These are phyloP conservation scores for Nannoperca obscura DNA, from an alignment of 2,797 vertebrate genomes.

Conservation along the genomic window DNA sequence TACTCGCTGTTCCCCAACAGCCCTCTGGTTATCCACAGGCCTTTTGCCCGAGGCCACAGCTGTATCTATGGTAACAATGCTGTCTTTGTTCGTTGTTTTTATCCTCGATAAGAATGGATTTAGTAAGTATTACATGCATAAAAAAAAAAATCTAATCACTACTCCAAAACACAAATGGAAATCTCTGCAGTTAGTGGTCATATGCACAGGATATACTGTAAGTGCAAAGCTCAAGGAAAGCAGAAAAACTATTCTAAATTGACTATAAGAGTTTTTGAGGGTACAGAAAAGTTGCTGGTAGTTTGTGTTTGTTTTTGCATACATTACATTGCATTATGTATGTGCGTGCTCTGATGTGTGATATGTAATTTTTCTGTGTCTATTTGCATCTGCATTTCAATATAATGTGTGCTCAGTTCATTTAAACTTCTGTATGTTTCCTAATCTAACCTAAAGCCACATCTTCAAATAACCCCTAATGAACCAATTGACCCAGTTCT, in stretches of 20 bases:
- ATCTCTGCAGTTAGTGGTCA: background rate
- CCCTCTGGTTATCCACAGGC: slow-evolving; percentile 20
- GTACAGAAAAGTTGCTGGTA: background rate
- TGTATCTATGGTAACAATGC: slow-evolving; percentile 37
- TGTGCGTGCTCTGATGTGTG: background rate
- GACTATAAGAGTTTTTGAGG: background rate
- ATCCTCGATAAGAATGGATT: slow-evolving; percentile 27
- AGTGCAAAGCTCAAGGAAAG: background rate
- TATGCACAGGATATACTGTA: background rate
- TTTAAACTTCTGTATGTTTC: background rate
- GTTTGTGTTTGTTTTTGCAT: background rate
- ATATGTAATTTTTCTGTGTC: background rate
- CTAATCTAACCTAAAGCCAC: slow-evolving; percentile 1
- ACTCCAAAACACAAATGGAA: slow-evolving; percentile 7
- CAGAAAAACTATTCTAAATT: background rate
- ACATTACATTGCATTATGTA: too few relatives aligned
- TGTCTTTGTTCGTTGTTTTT: slow-evolving; percentile 36
- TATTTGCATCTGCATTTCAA: slow-evolving; percentile 5
- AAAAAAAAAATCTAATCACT: slow-evolving; percentile 17
- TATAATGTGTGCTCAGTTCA: too few relatives aligned
- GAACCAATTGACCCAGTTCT: slow-evolving; percentile 36
- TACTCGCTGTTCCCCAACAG: background rate
- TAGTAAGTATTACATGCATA: slow-evolving; percentile 26
- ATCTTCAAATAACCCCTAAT: slow-evolving; percentile 31
- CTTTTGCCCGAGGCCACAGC: slow-evolving; percentile 6